These are phyloP conservation scores for Hipposideros armiger DNA, from an alignment of 2,113 vertebrate genomes.

Conservation along the genomic window DNA sequence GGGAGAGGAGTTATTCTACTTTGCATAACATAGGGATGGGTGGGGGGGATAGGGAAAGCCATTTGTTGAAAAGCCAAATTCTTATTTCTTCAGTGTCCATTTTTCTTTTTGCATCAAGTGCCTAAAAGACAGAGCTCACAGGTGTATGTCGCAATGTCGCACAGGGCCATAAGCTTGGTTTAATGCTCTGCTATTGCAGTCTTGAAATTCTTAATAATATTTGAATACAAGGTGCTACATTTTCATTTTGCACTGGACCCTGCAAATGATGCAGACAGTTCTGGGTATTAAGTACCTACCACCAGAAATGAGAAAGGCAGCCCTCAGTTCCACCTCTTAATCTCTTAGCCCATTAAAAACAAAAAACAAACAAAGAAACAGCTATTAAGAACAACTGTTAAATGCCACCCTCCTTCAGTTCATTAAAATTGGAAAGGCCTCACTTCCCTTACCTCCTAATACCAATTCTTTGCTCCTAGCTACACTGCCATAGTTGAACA, in stretches of 20 bases:
- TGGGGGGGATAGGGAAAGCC: not conserved
- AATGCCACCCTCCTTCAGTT: not conserved
- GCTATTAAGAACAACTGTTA: not conserved
- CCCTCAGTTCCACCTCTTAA: not conserved
- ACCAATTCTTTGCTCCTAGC: not conserved
- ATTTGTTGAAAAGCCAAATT: not conserved
- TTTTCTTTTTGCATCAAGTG: not conserved
- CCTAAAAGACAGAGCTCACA: not conserved
- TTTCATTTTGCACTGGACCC: conserved; percentile 8
- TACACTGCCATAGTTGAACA: not conserved
- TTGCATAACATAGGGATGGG: not conserved
- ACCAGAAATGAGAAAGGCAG: not conserved
- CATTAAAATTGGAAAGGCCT: conserved; percentile 6
- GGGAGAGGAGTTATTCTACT: not conserved
- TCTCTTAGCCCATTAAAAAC: not conserved
- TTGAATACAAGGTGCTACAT: not conserved
- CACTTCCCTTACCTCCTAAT: not conserved
- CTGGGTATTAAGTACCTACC: not conserved
- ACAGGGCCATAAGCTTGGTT: not conserved
- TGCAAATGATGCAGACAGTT: conserved; percentile 1
- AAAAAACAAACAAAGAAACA: not conserved
- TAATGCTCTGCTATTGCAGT: not conserved
- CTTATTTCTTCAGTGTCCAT: not conserved
- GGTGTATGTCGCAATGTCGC: not conserved
- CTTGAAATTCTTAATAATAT: conserved; percentile 37